phyloP scores from a whole-genome alignment of 2,797 vertebrate genomes.

The Muscicapa comitata region DNA sequence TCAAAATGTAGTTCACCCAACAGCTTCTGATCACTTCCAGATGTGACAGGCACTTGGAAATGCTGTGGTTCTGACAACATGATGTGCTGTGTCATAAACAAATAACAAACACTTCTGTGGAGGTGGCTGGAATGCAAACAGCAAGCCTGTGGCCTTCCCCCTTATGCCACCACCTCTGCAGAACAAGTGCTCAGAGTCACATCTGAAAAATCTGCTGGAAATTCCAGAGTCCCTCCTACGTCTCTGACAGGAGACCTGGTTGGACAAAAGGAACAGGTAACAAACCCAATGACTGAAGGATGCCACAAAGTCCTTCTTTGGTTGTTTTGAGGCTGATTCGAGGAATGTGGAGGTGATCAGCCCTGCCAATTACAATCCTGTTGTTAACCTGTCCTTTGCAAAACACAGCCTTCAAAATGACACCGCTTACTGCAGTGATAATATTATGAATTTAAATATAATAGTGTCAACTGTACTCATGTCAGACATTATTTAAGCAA shows the following conservation, averaged over 20 bases:
- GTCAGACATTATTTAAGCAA: not conserved
- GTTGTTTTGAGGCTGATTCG: not conserved
- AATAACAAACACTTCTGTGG: constrained; percentile 41
- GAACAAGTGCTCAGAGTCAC: not conserved
- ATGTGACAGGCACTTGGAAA: not conserved
- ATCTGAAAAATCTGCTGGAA: not conserved
- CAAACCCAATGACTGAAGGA: not conserved
- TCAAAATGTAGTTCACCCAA: not conserved
- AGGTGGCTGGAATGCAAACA: not conserved
- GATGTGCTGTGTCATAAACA: constrained; percentile 39
- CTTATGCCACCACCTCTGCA: not conserved
- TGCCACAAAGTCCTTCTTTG: not conserved
- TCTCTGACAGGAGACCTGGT: not conserved
- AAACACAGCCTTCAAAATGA: not conserved
- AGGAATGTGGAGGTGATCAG: not conserved
- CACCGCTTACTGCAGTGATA: not conserved
- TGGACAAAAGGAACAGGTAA: not conserved
- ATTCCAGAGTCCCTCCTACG: not conserved
- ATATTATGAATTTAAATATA: not conserved
- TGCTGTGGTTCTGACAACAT: constrained; percentile 9
- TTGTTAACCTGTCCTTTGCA: not conserved
- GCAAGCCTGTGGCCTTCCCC: not conserved
- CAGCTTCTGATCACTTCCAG: constrained; percentile 44
- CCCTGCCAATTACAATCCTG: not conserved
- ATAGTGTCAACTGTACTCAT: not conserved